Percentiles rank a stretch among this genome's conserved stretches.
Evolutionary conservation across 1,140 invertebrate genomes (phyloP).

Genomic region (Nomia melanderi): DNA sequence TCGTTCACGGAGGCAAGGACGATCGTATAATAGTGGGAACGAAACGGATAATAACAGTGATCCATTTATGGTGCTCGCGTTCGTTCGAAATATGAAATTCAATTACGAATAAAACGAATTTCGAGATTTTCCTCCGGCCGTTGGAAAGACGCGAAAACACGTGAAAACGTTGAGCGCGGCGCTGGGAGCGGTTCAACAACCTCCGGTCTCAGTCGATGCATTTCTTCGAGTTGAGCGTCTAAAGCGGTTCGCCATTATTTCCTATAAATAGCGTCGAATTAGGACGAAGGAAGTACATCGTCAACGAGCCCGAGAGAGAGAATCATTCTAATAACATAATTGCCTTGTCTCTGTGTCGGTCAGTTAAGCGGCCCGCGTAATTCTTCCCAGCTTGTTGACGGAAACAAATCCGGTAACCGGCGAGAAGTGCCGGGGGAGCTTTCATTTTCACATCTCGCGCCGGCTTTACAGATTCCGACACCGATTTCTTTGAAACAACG

Average conservation of each 20-base stretch:
- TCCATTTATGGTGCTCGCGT: no score
- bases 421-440: background rate
- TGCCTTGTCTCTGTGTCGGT: background rate
- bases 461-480: no score
- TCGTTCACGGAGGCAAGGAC: no score
- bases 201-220: background rate
- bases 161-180: no score
- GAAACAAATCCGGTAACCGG: background rate
- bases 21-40: no score
- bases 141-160: no score
- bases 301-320: background rate
- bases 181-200: background rate
- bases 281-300: slow-evolving; percentile 9
- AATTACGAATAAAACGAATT: no score
- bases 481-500: no score
- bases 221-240: background rate
- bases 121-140: no score
- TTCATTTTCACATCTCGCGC: background rate
- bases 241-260: background rate
- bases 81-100: no score
- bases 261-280: slow-evolving; percentile 14
- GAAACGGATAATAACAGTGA: no score
- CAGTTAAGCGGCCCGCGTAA: background rate
- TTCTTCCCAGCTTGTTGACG: background rate
- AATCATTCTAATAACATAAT: slow-evolving; percentile 25